Evolutionary conservation across 2,797 vertebrate genomes (phyloP), one percentile per base, ranked within the genome.

Genomic region (Hozukius guyotensis): DNA sequence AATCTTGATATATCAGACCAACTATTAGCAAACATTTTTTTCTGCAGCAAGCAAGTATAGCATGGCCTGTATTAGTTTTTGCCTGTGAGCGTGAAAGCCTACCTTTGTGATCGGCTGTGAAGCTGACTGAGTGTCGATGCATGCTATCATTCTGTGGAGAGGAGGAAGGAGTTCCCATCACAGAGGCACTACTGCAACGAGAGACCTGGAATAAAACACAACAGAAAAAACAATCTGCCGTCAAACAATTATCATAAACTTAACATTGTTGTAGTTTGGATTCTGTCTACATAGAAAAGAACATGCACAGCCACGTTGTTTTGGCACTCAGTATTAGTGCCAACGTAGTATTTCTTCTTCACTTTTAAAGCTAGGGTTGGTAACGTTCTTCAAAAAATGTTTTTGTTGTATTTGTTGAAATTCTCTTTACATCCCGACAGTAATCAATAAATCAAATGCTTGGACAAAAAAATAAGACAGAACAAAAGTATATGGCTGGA

Each of bases 201-300:
- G 94, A 75, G 14, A 96, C 94, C 96, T 96, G 83, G 0, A 0
- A 69, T 0, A 18, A 75, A 67, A 69, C 60, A 91, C 46, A 61
- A 80, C 25, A 66, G n/a, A 36, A 64, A 65, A 65, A 64, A 77
- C 0, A 3, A 2, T 38, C 29, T 66, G 2, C 53, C 56, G 31
- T 24, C 46, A 69, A 18, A 53, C 38, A 66, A 10, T 2, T 2
- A 12, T 36, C 32, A 68, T 66, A 24, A 57, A 57, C 32, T 49
- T n/a, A 27, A 46, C 29, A 64, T 4, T 11, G 29, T 14, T 29
- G 32, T 46, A 42, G 2, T 36, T 64, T 60, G 9, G 57, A 72
- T 65, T 52, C 36, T 31, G 66, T 24, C 25, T 38, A 72, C 18
- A 22, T 2, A 9, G 12, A 70, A 4, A 49, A 52, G 55, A 20